phyloP scores from a whole-genome alignment of 1,140 invertebrate species.

The Heliconius congener region DNA sequence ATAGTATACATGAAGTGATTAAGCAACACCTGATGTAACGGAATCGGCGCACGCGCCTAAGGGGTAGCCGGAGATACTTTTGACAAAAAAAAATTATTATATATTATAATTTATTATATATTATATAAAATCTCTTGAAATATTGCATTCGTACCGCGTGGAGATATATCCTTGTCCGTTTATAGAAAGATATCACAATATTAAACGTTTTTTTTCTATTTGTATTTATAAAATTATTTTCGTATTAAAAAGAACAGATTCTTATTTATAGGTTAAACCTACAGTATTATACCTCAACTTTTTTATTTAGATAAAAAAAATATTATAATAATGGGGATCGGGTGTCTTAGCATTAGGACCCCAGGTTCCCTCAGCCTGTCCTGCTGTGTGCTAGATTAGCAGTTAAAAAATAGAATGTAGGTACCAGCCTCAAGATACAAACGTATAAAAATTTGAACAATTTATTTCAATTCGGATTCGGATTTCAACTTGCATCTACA shows the following conservation, averaged over 20 bases:
- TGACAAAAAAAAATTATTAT: not conserved
- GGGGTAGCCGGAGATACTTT: not conserved
- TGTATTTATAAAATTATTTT: no score
- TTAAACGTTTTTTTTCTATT: no score
- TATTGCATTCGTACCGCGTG: not conserved
- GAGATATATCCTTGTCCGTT: no score
- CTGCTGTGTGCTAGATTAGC: not conserved
- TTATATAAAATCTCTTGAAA: not conserved
- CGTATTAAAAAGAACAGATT: no score
- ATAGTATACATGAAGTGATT: not conserved
- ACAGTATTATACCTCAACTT: no score
- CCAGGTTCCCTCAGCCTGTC: no score
- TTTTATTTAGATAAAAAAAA: no score
- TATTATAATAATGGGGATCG: no score
- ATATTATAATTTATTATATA: no score
- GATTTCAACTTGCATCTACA: not conserved
- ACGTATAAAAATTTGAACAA: not conserved
- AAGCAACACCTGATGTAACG: slow-evolving; percentile 1
- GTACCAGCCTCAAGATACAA: not conserved
- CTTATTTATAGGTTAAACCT: no score
- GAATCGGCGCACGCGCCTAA: not conserved
- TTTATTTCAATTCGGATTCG: not conserved
- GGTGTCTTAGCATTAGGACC: no score
- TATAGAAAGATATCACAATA: no score
- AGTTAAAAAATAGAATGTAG: not conserved